Base-by-base conservation (phyloP, 92 coral and sea anemone genomes). In the Diadumene lineata region DNA sequence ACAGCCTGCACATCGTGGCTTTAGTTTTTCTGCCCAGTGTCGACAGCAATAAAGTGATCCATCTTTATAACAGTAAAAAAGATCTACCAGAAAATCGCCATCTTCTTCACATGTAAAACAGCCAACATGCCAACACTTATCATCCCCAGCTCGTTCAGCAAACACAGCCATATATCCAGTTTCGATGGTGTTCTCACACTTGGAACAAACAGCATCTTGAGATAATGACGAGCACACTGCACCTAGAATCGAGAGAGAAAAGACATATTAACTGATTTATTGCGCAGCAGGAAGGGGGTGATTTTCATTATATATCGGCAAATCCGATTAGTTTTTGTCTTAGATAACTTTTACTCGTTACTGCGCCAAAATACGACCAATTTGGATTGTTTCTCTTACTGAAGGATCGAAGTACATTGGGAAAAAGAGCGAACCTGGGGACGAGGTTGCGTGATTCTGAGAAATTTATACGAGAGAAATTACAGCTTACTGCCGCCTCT, bases 1-100 rank as follows among this genome's bases (percentile, higher is more conserved):
- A 69, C 98, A 94, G 32, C 98, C 98, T 43, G 94, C 97, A 79
- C 98, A 94, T 19, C 98, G 92, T 43, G 97, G 98, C 64, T 92
- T 92, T 56, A 79, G 88, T 16, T 76, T 63, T 66, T 94, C 98
- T 31, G 88, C 82, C 82, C 88, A 94, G 57, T 94, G 98, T 27
- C 98, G 79, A 30, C 90, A 81, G 57, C 98, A 94, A 50, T 79
- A 85, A 11, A 91, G 78, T 25, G 77, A 74, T 55, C 85, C 83
- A 19, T 83, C 89, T 25, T 88, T 85, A 69, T 75, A 84, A 68
- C 97, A 94, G 82, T 91, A 92, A 56, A 94, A 72, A 28, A 80
- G 83, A 72, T 94, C 98, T 15, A 86, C 92, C 22, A 94, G 86
- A 30, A 94, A 75, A 29, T 86, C 97, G 15, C 74, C 78, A 74